phyloP scores from a whole-genome alignment of 2,888 invertebrate species.

The Sarcophaga subvicina region DNA sequence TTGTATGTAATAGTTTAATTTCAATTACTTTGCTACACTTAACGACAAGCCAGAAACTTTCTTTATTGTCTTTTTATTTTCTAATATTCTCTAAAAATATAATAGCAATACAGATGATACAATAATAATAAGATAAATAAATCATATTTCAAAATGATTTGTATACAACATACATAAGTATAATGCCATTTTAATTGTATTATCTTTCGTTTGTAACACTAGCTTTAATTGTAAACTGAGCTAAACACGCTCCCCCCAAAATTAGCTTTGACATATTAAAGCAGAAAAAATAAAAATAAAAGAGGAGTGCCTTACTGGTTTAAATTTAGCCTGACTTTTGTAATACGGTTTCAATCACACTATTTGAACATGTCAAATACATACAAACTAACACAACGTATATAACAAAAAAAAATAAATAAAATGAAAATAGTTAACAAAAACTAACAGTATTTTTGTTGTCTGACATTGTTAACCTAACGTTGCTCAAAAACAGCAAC shows the following conservation, averaged over 20 bases:
- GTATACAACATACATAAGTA: neutral
- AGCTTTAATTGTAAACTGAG: slow-evolving; percentile 10
- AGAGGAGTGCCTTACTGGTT: slow-evolving; percentile 59
- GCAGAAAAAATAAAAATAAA: slow-evolving; percentile 14
- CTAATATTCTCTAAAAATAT: neutral
- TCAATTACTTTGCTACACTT: slow-evolving; percentile 43
- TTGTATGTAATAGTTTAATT: slow-evolving; percentile 62
- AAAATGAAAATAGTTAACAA: neutral
- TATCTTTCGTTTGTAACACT: neutral
- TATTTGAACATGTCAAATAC: neutral
- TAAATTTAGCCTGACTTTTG: slow-evolving; percentile 58
- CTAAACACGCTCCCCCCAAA: slow-evolving; percentile 11
- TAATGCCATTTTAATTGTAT: slow-evolving; percentile 9
- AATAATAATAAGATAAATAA: neutral
- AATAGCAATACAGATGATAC: too few relatives aligned
- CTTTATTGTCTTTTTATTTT: neutral
- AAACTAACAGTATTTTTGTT: slow-evolving; percentile 47
- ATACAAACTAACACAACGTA: neutral
- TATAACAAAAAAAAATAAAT: slow-evolving; percentile 3
- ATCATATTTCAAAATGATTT: neutral
- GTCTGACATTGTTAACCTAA: slow-evolving; percentile 61
- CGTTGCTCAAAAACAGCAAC: slow-evolving; percentile 52
- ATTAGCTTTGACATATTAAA: slow-evolving; percentile 60
- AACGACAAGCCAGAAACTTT: slow-evolving; percentile 48
- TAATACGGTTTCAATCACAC: slow-evolving; percentile 54